Conservation (phyloP, 2,113 vertebrate genomes). For the Festucalex cinctus region DNA sequence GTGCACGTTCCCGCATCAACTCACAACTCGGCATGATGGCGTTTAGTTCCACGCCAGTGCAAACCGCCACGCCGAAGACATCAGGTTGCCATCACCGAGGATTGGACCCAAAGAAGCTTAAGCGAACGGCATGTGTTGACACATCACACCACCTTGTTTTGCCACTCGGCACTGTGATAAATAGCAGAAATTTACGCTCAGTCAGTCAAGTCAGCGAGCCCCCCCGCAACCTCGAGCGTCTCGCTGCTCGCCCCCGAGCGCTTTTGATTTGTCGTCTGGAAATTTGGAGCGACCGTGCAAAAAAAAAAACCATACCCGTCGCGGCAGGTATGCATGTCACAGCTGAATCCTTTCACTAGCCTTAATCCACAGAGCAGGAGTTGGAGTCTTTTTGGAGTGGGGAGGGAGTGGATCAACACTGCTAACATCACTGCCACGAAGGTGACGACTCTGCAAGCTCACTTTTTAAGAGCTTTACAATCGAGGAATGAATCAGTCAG, state of each 20-base stretch:
- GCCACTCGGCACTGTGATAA: not conserved
- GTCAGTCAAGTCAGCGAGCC: slow-evolving; percentile 35
- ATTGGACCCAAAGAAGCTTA: slow-evolving; percentile 12
- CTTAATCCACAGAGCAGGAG: slow-evolving; percentile 66
- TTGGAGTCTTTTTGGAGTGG: slow-evolving; percentile 61
- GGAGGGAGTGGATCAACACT: slow-evolving; percentile 57
- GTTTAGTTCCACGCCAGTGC: too few species aligned
- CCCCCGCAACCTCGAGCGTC: slow-evolving; percentile 10
- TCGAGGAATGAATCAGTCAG: slow-evolving; percentile 58
- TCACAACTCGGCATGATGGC: too few species aligned
- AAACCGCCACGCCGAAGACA: not conserved
- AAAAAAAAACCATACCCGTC: slow-evolving; percentile 49
- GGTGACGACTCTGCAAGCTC: slow-evolving; percentile 64
- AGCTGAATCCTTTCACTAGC: slow-evolving; percentile 64
- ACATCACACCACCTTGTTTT: slow-evolving; percentile 24
- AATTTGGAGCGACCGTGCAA: slow-evolving; percentile 33
- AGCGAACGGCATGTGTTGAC: slow-evolving; percentile 9
- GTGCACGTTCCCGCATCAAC: too few species aligned
- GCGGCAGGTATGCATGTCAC: slow-evolving; percentile 60
- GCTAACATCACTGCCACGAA: slow-evolving; percentile 62
- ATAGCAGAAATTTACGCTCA: not conserved
- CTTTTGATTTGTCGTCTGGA: slow-evolving; percentile 49
- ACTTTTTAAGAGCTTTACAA: slow-evolving; percentile 65
- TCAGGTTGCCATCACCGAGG: slow-evolving; percentile 16
- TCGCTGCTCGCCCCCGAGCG: slow-evolving; percentile 25